phyloP scores from a whole-genome alignment of 2,797 vertebrate species.

The Microchirus variegatus region DNA sequence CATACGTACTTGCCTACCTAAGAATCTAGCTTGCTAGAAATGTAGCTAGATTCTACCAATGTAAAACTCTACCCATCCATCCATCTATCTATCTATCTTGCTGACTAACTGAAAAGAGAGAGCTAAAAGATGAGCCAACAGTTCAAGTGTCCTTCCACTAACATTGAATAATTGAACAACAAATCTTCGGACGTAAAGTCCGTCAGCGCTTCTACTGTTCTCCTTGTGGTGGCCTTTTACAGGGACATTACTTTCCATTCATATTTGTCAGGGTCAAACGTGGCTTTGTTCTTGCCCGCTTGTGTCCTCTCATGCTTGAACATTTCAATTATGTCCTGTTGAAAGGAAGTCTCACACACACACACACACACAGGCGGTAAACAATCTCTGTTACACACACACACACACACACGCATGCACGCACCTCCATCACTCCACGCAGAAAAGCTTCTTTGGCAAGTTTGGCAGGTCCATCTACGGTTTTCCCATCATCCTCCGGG shows the following conservation, averaged over 20 bases:
- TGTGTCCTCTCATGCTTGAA: conserved; percentile 70
- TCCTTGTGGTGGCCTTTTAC: conserved; percentile 46
- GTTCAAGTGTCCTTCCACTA: conserved; percentile 23
- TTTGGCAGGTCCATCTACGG: conserved; percentile 94
- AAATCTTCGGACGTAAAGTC: conserved; percentile 24
- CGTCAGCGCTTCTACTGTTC: conserved; percentile 25
- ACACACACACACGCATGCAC: conserved; percentile 34
- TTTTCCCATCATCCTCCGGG: conserved; percentile 97
- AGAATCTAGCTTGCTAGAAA: no score
- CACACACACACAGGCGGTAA: conserved; percentile 56
- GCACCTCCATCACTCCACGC: conserved; percentile 91
- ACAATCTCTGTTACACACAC: conserved; percentile 50
- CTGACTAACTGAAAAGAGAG: neutral
- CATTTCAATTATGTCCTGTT: conserved; percentile 65
- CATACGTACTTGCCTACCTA: no score
- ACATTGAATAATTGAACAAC: conserved; percentile 3
- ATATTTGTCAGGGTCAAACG: conserved; percentile 61
- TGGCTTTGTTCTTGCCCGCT: conserved; percentile 58
- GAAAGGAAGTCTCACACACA: no score
- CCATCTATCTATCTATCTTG: neutral
- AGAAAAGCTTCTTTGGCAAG: conserved; percentile 95
- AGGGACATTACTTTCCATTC: conserved; percentile 56
- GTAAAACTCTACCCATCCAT: no score
- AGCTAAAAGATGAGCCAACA: conserved; percentile 22
- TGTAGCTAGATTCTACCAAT: no score